Evolutionary conservation across 2,113 vertebrate species (phyloP), one percentile per base, ranked within the genome.

Genomic region (Pungitius pungitius): DNA sequence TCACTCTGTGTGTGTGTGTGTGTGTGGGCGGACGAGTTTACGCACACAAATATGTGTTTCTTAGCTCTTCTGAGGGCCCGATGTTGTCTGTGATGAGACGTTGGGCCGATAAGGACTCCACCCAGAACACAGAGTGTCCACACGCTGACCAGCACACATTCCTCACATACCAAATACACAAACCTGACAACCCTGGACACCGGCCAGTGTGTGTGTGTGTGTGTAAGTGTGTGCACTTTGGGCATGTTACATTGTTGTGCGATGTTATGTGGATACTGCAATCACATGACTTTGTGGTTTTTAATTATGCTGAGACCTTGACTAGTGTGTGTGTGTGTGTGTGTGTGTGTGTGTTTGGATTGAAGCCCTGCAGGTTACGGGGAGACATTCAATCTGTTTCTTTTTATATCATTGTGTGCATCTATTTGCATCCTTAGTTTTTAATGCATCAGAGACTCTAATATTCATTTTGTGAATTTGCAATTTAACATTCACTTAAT

Each of bases 111-210:
- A 81, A 82, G 77, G 81, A 49, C 78, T 88, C 79, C 83, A 82
- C 79, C 85, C 69, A 69, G 52, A 81, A 64, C 22, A 9, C 73
- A 40, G 59, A 77, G 56, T 14, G 55, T 85, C 77, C 66, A 61
- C 66, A 39, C 13, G 61, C 72, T 76, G 77, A 84, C 78, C 20
- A 14, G 78, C 73, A 70, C 54, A 69, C 90, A 90, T 91, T 91
- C 89, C 80, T 77, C 40, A 78, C 89, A 92, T 90, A 78, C 85
- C 90, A 81, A 77, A 79, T 75, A 83, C 59, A 86, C 73, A 83
- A 84, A 90, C 76, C 82, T 88, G 82, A 81, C 77, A 85, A 76
- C 72, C 56, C 26, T 76, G 78, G 72, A 83, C 42, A 62, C 77
- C 43, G 45, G 76, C 39, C 43, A 43, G 62, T 78, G 55, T 66